phyloP scores from a whole-genome alignment of 2,888 invertebrate species.

The Athrips mouffetella region DNA sequence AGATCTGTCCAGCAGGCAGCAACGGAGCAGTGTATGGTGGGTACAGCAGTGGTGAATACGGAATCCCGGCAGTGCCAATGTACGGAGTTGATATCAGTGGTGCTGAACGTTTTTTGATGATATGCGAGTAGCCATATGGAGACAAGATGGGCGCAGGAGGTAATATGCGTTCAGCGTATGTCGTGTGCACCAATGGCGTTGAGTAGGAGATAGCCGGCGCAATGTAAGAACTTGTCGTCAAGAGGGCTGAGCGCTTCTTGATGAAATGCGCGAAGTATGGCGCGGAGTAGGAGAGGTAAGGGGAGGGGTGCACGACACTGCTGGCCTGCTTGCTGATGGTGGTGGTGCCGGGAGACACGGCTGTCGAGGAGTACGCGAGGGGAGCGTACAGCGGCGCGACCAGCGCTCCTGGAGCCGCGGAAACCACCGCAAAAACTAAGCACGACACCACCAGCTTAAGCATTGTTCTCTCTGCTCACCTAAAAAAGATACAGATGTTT shows the following conservation, averaged over 20 bases:
- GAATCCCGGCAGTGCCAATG: neutral
- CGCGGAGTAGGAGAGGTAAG: slow-evolving; percentile 24
- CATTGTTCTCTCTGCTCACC: slow-evolving; percentile 31
- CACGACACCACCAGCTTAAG: slow-evolving; percentile 65
- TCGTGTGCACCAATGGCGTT: neutral
- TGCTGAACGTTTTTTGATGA: slow-evolving; percentile 31
- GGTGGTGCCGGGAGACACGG: slow-evolving; percentile 48
- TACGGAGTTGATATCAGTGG: neutral
- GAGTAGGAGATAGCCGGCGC: slow-evolving; percentile 24
- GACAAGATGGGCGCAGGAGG: neutral
- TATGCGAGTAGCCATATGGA: slow-evolving; percentile 15
- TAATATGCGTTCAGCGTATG: neutral
- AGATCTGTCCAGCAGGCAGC: neutral
- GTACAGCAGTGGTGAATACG: neutral
- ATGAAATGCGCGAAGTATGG: slow-evolving; percentile 29
- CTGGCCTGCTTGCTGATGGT: slow-evolving; percentile 58
- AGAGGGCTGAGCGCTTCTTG: slow-evolving; percentile 35
- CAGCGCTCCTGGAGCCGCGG: slow-evolving; percentile 17
- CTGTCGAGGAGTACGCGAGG: slow-evolving; percentile 19
- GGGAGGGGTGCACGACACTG: slow-evolving; percentile 60
- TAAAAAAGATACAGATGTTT: neutral
- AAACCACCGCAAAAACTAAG: slow-evolving; percentile 66
- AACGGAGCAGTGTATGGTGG: neutral
- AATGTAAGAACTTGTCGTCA: slow-evolving; percentile 29
- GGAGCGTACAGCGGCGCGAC: neutral